Conservation (phyloP, 2,113 vertebrate species). For the Phaethornis superciliosus region DNA sequence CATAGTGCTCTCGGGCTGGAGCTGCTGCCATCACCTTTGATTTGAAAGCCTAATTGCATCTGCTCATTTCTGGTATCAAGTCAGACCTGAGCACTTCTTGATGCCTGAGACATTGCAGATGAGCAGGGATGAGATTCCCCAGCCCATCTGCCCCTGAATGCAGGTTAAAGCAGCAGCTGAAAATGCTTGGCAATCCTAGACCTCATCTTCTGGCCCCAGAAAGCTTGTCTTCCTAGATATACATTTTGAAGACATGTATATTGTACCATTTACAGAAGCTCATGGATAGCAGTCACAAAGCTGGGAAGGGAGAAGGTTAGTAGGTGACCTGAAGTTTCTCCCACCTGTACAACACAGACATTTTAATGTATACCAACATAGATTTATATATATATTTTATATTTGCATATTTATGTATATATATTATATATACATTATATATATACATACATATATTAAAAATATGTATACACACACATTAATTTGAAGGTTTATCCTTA, state of each 20-base stretch:
- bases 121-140: neutral
- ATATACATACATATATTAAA: no score
- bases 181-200: neutral
- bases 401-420: neutral
- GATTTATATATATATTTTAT: neutral
- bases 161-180: neutral
- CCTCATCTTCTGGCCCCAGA: neutral
- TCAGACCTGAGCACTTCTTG: neutral
- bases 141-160: neutral
- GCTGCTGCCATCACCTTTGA: neutral
- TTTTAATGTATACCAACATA: neutral
- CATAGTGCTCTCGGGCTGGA: neutral
- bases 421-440: neutral
- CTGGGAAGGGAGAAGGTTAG: neutral
- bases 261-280: neutral
- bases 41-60: neutral
- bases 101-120: neutral
- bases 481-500: neutral
- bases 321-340: neutral
- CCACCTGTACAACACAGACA: neutral
- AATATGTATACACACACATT: no score
- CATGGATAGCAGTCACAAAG: neutral
- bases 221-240: neutral
- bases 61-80: neutral
- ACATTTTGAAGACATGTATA: neutral